Evolutionary conservation across 2,888 invertebrate species (phyloP), one percentile per base, ranked within the genome.

Genomic region (Autographa gamma): DNA sequence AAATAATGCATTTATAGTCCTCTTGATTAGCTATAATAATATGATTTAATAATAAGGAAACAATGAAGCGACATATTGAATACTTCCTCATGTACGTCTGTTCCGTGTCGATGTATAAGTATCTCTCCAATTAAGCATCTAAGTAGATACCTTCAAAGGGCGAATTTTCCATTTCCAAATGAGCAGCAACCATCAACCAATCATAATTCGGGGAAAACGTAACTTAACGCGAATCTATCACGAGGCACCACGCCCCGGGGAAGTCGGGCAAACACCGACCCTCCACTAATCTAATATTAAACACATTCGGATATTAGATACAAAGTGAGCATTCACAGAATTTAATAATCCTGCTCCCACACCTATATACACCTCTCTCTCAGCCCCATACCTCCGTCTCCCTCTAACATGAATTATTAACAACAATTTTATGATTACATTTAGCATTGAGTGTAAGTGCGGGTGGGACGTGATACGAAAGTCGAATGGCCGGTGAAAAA

Each of bases 391-490:
- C 48, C 66, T 48, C 84, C 73, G 71, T 91, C 91, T 76, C 88
- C 58, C 81, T 91, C 91, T 72, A 69, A 75, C 90, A 83, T 95
- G 95, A 95, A 95, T 95, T 95, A 95, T 95, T 95, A 94, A 95
- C 93, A 94, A 93, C 95, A 94, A 94, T 94, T 95, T 95, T 95
- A 95, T 94, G 95, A 95, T 95, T 94, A 93, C 94, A 94, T 94
- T 95, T 94, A 93, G 91, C 92, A 90, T 88, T 88, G 91, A 92
- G 92, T 92, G 89, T 92, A 93, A 94, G 94, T 92, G 93, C 91
- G 88, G 90, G 87, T 69, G 79, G 80, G 83, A 95, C 95, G 95
- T 95, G 95, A 92, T 88, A 85, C 84, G 95, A 92, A 93, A 92
- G 79, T 89, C 83, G 90, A 93, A 89, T 91, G 90, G 88, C 89